Evolutionary conservation across 1,140 invertebrate genomes (phyloP), one percentile per base, ranked within the genome.

Genomic region (Calephelis nemesis): DNA sequence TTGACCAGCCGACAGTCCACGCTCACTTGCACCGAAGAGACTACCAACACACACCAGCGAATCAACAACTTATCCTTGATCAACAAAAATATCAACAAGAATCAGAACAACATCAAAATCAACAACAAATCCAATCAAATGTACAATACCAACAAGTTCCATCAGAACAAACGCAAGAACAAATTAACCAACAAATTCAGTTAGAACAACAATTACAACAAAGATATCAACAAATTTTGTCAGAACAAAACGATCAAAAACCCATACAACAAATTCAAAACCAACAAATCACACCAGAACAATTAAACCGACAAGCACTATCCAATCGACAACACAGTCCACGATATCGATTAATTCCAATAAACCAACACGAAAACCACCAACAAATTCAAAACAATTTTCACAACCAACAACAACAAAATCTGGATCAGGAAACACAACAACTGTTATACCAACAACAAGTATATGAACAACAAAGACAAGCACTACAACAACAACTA

Each of bases 21-120:
- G 76, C 78, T 54, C 78, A 83, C 40, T 73, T 78, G 40, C 84
- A 87, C 60, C 83, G 85, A 66, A 82, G 91, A 39, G 90, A 88
- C 12, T 85, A 91, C 69, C 67, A 82, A 60, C 78, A 81, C 71
- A 69, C 77, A 19, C 72, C 79, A 11, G 73, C 84, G 5, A 63
- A 78, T n/a, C 74, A 79, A 54, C 90, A 88, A 72, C 82, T 83
- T 47, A 65, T 67, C 47, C 64, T 85, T n/a, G 47, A 74, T 10
- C 78, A 75, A 77, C 15, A 79, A 75, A 69, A 73, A 78, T 63
- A 74, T 74, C 63, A 72, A 68, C 66, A 60, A 67, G 67, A 47
- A n/a, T 47, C 47, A 48, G 47, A 76, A 54, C 69, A 70, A n/a
- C 75, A 72, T 63, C 63, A 71, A 39, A 62, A 68, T 30, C 13